Evolutionary conservation across 1,140 invertebrate genomes (phyloP).

Genomic region (Steinernema khuongi): DNA sequence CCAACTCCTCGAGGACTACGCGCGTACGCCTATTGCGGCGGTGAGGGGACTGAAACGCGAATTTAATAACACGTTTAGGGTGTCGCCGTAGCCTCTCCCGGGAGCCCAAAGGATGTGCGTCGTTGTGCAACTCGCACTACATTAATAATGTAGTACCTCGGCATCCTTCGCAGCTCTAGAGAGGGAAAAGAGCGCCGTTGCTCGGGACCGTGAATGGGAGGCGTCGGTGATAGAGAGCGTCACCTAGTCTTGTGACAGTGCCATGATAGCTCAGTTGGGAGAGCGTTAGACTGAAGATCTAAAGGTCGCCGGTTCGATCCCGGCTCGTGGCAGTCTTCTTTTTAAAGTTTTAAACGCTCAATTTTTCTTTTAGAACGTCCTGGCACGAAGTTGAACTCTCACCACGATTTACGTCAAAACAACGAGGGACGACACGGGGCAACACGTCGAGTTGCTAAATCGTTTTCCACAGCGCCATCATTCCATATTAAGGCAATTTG

Average conservation of each 20-base stretch:
- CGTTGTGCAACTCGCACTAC: background rate
- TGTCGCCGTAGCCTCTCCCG: background rate
- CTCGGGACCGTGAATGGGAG: no score
- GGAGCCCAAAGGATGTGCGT: background rate
- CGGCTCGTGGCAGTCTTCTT: background rate
- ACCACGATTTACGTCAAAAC: no score
- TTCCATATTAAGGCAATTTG: slow-evolving; percentile 11
- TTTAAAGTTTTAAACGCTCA: background rate
- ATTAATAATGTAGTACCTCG: slow-evolving; percentile 11
- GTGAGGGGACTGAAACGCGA: background rate
- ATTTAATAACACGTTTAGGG: slow-evolving; percentile 13
- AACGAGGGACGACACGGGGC: background rate
- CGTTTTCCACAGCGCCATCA: background rate
- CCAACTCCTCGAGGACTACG: background rate
- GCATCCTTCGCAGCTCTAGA: background rate
- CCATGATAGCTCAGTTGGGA: slow-evolving; percentile 58
- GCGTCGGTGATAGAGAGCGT: no score
- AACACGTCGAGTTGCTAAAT: background rate
- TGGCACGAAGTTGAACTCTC: no score
- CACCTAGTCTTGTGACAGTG: no score
- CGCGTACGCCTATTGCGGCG: background rate
- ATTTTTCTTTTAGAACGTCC: background rate
- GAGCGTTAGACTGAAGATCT: slow-evolving; percentile 64
- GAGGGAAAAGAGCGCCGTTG: no score
- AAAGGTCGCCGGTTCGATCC: slow-evolving; percentile 64